Evolutionary conservation across 1,140 invertebrate genomes (phyloP), one percentile per base, ranked within the genome.

Genomic region (Heliconius melpomene): DNA sequence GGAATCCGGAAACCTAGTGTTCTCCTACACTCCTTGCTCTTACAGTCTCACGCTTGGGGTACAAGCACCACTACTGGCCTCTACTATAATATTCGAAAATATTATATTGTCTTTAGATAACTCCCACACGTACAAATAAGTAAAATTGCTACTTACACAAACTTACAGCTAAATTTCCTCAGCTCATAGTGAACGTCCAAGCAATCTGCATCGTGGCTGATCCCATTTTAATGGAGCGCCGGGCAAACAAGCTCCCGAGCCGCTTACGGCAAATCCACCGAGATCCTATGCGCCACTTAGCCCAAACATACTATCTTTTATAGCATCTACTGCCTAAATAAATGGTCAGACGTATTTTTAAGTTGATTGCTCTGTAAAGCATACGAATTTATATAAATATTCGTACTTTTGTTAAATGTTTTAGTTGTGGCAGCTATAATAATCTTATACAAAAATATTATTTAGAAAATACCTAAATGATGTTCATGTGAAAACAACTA

Each of bases 151-250:
- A 72, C 50, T 77, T 54, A 72, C 76, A 54, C 32, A 50, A 77
- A 77, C 20, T 77, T 77, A 77, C 70, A 72, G 40, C 70, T 77
- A 77, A 77, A 77, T 77, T 77, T 77, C 75, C 70, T 77, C 70
- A 77, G 70, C 80, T 79, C 72, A 60, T 74, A 71, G 74, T 78
- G 77, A 79, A 81, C 85, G 89, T 93, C 90, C 91, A 87, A 81
- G 86, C 88, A 90, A 93, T 94, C 92, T 94, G 91, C 93, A 93
- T 94, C 89, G 86, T 82, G 84, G 82, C 90, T 93, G 93, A 94
- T 94, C 93, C 93, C 88, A 94, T 94, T 94, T 94, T 94, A 94
- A 94, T 94, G 93, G 92, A 94, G 88, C 91, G 90, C 90, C 88
- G 87, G 88, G 93, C 92, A 94, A 93, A 93, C 91, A 94, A 90